Base-by-base conservation (phyloP, 2,888 invertebrate species). In the Netelia melanura region DNA sequence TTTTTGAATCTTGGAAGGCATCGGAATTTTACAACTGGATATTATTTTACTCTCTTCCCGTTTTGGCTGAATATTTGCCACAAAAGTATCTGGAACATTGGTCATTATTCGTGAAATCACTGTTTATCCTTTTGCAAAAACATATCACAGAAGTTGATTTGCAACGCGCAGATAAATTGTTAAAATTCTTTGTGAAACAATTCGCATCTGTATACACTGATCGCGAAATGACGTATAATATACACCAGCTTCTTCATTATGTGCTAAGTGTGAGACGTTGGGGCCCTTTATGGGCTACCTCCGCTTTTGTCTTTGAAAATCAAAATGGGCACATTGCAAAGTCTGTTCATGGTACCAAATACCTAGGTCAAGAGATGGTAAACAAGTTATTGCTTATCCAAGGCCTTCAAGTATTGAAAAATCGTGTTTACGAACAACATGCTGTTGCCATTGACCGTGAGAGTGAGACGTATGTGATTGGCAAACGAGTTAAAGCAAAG, bases 201-300 rank as follows among this genome's bases (percentile, higher is more conserved):
- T 82, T 86, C 74, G 71, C 65, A 54, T 61, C 25, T 2, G 54
- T 87, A 17, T 89, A 88, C 62, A 10, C 77, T 48, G 72, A 86
- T 21, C 64, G 81, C 21, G 65, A 86, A 58, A 83, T 86, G 25
- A 87, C 83, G 48, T 88, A 88, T 52, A 89, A 89, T 71, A 58
- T 76, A 23, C 89, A 89, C 83, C 88, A 89, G 71, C 56, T 88
- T n/a, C 17, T 84, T n/a, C 89, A 89, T 80, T 74, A 87, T 38
- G 52, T 64, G 2, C 23, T 84, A 38, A 79, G 77, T 67, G 87
- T 88, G 14, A 64, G 76, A 70, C 65, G 86, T 10, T 89, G 88
- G 88, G 88, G 89, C 56, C 88, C 88, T 23, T 76, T 89, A 21
- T 86, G 85, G 85, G 83, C 82, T 10, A 86, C 83, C 9, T 85